Base-by-base conservation (phyloP, 2,113 vertebrate genomes). In the Carassius gibelio region DNA sequence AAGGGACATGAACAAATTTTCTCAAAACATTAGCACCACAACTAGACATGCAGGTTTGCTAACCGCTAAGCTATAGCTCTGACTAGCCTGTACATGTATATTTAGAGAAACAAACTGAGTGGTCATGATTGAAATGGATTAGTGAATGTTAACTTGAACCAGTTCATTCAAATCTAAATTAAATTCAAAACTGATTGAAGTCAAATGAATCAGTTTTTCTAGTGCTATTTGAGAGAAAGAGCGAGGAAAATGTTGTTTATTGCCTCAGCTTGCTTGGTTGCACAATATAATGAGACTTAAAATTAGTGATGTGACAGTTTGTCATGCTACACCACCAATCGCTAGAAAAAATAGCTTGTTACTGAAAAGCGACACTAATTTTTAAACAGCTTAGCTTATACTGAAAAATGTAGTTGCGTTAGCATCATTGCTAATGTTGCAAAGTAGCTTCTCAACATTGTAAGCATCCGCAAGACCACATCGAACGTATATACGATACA, bases 221-320 rank as follows among this genome's bases (percentile, higher is more conserved):
- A n/a, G 36, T 4, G 17, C 36, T 72, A 36, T n/a, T 17, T 36
- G 3, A 69, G 8, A 14, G 61, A 69, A 36, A 36, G 34, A 21
- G 8, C 1, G 1, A 4, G 68, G 34, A 48, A 21, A 15, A n/a
- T 50, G 72, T 48, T 74, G 71, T 75, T 75, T 72, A 72, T 42
- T 72, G 69, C 69, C 9, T 72, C 42, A 75, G 72, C 42, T 75
- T 75, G 72, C 72, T 50, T 74, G 38, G 71, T 74, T 74, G 19
- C 71, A 23, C 42, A 21, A 50, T 23, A 23, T 50, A 75, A 75
- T 75, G n/a, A 48, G 72, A 6, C 42, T 8, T 75, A 50, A 26
- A 75, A 75, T 50, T 6, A 75, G 72, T 14, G 71, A 75, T 48
- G 42, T 26, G 23, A 48, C 72, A 36, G 62, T 79, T 79, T 62